Percentiles rank a stretch among this genome's conserved stretches.
Evolutionary conservation across 2,888 invertebrate genomes (phyloP).

Genomic region (Axea sp.): DNA sequence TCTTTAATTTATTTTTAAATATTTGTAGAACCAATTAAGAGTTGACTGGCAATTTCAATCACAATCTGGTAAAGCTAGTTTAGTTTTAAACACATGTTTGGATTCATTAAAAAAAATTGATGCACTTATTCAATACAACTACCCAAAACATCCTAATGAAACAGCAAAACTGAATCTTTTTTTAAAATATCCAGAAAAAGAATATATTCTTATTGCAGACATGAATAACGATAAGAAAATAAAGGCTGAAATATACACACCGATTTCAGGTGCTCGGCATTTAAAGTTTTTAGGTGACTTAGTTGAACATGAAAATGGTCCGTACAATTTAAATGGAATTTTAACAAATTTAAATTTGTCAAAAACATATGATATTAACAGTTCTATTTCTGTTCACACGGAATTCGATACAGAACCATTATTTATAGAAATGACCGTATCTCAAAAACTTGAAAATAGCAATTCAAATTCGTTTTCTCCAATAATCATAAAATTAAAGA

Average conservation of each 20-base stretch:
- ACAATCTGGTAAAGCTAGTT: constrained; percentile 68
- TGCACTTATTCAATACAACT: constrained; percentile 68
- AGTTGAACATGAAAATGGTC: constrained; percentile 37
- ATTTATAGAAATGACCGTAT: constrained; percentile 53
- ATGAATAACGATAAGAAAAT: constrained; percentile 63
- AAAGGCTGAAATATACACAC: constrained; percentile 64
- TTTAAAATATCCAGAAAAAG: constrained; percentile 65
- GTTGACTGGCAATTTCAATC: constrained; percentile 75
- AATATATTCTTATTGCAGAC: constrained; percentile 67
- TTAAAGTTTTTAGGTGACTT: constrained; percentile 69
- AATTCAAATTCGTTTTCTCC: background rate
- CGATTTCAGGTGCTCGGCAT: constrained; percentile 57
- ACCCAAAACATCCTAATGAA: constrained; percentile 65
- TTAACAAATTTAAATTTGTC: constrained; percentile 63
- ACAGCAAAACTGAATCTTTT: constrained; percentile 62
- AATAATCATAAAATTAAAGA: constrained; percentile 63
- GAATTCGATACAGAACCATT: constrained; percentile 42
- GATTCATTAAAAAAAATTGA: constrained; percentile 73
- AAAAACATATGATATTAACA: constrained; percentile 25
- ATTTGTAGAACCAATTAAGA: constrained; percentile 71
- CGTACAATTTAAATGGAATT: constrained; percentile 67
- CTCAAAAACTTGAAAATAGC: constrained; percentile 43
- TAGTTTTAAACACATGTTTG: constrained; percentile 77
- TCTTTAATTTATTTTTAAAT: too few relatives aligned
- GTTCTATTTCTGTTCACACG: constrained; percentile 10